These are phyloP conservation scores for Pomacea canaliculata DNA, from an alignment of 2,888 invertebrate genomes.

Conservation along the genomic window DNA sequence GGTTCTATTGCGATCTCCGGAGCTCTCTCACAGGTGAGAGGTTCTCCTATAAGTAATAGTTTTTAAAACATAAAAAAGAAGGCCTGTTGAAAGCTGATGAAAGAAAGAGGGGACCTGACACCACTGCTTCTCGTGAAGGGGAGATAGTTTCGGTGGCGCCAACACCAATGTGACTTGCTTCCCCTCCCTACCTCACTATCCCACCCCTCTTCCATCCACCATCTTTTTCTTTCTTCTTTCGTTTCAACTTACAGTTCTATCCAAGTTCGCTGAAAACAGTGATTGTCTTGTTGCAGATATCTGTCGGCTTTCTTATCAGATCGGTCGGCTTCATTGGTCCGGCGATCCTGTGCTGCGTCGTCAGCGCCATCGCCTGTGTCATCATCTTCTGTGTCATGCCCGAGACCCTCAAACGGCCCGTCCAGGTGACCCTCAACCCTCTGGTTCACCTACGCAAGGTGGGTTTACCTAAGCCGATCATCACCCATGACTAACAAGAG, in stretches of 20 bases:
- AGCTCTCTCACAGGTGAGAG: slow-evolving; percentile 24
- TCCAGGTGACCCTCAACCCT: slow-evolving; percentile 10
- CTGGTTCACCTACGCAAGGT: slow-evolving; percentile 29
- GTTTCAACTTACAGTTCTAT: no score
- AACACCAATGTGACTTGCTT: no score
- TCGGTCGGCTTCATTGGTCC: slow-evolving; percentile 20
- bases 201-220: no score
- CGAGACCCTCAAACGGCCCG: slow-evolving; percentile 21
- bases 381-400: slow-evolving; percentile 23
- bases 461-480: background rate
- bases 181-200: no score
- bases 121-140: no score
- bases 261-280: no score
- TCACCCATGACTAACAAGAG: background rate
- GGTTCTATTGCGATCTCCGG: slow-evolving; percentile 8
- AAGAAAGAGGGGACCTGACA: no score
- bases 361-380: slow-evolving; percentile 13
- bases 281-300: slow-evolving; percentile 16
- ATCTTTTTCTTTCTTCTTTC: no score
- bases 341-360: background rate
- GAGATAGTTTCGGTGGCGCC: no score
- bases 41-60: background rate
- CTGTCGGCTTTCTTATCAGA: slow-evolving; percentile 26
- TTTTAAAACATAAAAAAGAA: no score
- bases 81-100: no score